phyloP scores from a whole-genome alignment of 2,888 invertebrate species.

The Biston stratarius region DNA sequence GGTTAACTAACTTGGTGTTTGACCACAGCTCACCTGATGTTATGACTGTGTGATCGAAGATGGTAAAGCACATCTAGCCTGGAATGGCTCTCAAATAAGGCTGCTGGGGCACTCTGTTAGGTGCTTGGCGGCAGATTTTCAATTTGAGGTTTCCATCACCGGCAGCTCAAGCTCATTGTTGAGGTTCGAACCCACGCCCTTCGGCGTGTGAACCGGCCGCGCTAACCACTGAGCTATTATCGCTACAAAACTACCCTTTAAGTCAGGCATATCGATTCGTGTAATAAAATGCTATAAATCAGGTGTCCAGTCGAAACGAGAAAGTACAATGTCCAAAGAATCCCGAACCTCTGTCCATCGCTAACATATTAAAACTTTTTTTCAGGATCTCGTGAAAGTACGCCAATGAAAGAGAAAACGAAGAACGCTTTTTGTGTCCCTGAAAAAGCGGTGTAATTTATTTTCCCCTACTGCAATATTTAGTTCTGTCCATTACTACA shows the following conservation, averaged over 20 bases:
- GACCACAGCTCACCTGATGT: too few species aligned
- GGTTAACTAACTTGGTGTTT: too few species aligned
- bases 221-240: too few species aligned
- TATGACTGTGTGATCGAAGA: too few species aligned
- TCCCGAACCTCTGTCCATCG: conserved; percentile 50
- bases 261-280: neutral
- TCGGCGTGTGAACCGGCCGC: too few species aligned
- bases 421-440: conserved; percentile 79
- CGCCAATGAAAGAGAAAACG: conserved; percentile 75
- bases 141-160: too few species aligned
- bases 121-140: too few species aligned
- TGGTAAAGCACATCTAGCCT: too few species aligned
- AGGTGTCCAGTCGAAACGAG: conserved; percentile 36
- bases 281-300: conserved; percentile 32
- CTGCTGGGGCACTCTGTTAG: too few species aligned
- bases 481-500: conserved; percentile 86
- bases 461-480: conserved; percentile 85
- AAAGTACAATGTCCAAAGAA: conserved; percentile 41
- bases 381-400: conserved; percentile 54
- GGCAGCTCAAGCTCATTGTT: too few species aligned
- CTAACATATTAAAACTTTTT: conserved; percentile 81
- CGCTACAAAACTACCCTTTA: neutral
- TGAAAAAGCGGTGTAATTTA: conserved; percentile 85
- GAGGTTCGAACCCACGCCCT: too few species aligned
- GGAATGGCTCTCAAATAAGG: too few species aligned